Evolutionary conservation across 2,888 invertebrate species (phyloP).

Genomic region (Drosophila tripunctata): DNA sequence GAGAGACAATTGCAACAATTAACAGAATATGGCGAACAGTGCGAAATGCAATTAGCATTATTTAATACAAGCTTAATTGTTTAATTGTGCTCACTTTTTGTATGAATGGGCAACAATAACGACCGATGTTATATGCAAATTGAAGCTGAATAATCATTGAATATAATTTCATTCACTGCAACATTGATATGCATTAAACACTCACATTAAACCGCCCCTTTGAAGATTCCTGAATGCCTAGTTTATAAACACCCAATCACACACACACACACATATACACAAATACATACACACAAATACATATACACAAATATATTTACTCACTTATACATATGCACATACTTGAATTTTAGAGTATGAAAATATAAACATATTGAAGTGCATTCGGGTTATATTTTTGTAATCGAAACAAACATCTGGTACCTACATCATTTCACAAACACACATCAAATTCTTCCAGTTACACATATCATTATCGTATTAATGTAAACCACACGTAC

Average conservation of each 20-base stretch:
- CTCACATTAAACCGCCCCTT: neutral
- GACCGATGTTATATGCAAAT: slow-evolving; percentile 2
- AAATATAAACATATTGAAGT: slow-evolving; percentile 15
- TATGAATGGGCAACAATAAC: neutral
- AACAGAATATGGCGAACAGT: slow-evolving; percentile 13
- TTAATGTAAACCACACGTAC: slow-evolving; percentile 49
- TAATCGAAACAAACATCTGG: slow-evolving; percentile 33
- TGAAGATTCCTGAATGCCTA: slow-evolving; percentile 4
- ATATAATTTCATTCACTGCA: slow-evolving; percentile 3
- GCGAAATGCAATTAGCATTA: slow-evolving; percentile 34
- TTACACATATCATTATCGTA: slow-evolving; percentile 75
- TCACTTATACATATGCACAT: neutral
- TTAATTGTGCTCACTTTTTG: slow-evolving; percentile 25
- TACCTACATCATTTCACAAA: slow-evolving; percentile 52
- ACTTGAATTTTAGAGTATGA: slow-evolving; percentile 10
- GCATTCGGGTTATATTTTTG: slow-evolving; percentile 37
- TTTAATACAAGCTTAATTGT: slow-evolving; percentile 36
- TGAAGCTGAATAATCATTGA: slow-evolving; percentile 9
- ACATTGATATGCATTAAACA: slow-evolving; percentile 6
- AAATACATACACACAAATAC: slow-evolving; percentile 2
- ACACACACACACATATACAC: no score
- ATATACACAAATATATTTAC: slow-evolving; percentile 4
- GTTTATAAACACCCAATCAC: no score
- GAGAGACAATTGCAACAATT: slow-evolving; percentile 45
- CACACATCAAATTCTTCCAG: slow-evolving; percentile 68